These are phyloP conservation scores for Onychomys arenicola DNA, from an alignment of 2,797 vertebrate species.

Conservation along the genomic window DNA sequence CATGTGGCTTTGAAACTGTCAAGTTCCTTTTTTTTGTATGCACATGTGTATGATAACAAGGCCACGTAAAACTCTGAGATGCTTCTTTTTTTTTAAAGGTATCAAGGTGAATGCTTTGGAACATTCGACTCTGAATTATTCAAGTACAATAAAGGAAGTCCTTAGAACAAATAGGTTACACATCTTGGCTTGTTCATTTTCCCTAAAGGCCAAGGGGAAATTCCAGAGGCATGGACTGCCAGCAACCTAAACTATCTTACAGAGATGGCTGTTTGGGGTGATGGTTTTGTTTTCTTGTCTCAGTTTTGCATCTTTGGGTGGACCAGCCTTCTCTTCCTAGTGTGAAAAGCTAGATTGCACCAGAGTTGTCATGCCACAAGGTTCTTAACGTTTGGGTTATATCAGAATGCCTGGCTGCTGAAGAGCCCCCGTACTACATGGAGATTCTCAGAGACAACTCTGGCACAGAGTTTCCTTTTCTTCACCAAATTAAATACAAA, in stretches of 20 bases:
- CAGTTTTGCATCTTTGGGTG: constrained; percentile 37
- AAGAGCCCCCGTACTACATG: not conserved
- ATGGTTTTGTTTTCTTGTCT: constrained; percentile 11
- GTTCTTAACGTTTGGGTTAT: not conserved
- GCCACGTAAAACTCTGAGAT: constrained; percentile 71
- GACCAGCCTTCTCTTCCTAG: not conserved
- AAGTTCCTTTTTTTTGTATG: constrained; percentile 36
- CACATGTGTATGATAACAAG: constrained; percentile 60
- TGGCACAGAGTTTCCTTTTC: not conserved
- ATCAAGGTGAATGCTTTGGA: constrained; percentile 66
- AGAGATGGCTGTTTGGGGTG: not conserved
- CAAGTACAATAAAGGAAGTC: constrained; percentile 14
- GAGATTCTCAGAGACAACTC: constrained; percentile 29
- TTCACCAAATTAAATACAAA: not conserved
- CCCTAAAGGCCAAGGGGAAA: constrained; percentile 19
- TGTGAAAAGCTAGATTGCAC: not conserved
- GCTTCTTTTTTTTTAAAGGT: constrained; percentile 63
- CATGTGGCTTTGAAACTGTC: constrained; percentile 58
- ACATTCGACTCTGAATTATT: constrained; percentile 53
- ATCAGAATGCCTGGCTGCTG: not conserved
- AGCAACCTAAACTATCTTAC: not conserved
- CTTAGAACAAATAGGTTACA: constrained; percentile 21
- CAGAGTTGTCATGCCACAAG: not conserved
- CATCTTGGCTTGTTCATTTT: constrained; percentile 48
- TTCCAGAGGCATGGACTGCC: constrained; percentile 4